Base-by-base conservation (phyloP, 2,888 invertebrate species). In the Diarsia dahlii region DNA sequence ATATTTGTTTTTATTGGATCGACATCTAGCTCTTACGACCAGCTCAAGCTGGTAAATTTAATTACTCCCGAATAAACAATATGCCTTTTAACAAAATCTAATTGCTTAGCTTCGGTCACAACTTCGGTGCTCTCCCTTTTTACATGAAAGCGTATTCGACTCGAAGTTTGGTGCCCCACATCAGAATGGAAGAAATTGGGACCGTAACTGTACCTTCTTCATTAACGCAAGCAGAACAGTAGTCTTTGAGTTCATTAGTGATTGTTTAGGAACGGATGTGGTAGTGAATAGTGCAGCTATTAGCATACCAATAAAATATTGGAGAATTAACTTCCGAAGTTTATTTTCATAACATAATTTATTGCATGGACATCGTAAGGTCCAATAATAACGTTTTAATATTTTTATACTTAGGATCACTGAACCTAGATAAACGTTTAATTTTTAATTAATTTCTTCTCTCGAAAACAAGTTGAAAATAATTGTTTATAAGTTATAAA, bases 131-230 rank as follows among this genome's bases (percentile, higher is more conserved):
- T 46, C 18, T 13, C 12, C 2, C 3, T 12, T 68, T 18, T 23
- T 9, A 56, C 28, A 72, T 20, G 48, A 39, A 63, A 15, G 6
- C 4, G 6, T 56, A 13, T 71, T 71, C 15, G 18, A 13, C 66
- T 71, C 15, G 18, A 69, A 50, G 54, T 46, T 54, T 28, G 13
- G 20, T 23, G 62, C 56, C 28, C 12, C 20, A 6, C 28, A 46
- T n/a, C n/a, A 62, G 15, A 66, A 73, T 48, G 20, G 58, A 58
- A 67, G 66, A 72, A 84, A 81, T 81, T 74, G 58, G 84, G 58
- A 68, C 84, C 74, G 4, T 84, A 84, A 84, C 84, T 70, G 81
- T 84, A 68, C 54, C 12, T 28, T 34, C 66, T 65, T 79, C 60
- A 79, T 84, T 79, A 83, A 50, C 67, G 63, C n/a, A 72, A 69